A percentile compares a stretch with the other conserved stretches of the same genome.
These are phyloP conservation scores for Pardosa pseudoannulata DNA, from an alignment of 2,888 invertebrate species.

Conservation along the genomic window DNA sequence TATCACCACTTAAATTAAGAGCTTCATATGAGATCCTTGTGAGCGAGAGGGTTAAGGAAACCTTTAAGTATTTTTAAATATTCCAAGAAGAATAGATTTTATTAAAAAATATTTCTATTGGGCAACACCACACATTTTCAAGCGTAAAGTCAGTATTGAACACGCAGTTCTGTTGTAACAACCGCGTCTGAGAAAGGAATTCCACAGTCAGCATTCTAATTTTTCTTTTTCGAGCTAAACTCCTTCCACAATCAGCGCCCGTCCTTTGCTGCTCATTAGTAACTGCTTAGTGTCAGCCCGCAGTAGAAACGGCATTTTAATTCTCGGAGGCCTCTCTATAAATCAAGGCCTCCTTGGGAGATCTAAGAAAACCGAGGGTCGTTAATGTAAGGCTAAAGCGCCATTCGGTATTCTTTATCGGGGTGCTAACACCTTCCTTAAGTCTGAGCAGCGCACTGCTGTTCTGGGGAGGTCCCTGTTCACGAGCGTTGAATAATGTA, in stretches of 20 bases:
- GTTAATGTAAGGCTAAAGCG: constrained; percentile 33
- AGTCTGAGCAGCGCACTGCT: neutral
- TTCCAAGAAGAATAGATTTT: too few relatives aligned
- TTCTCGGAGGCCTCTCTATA: constrained; percentile 31
- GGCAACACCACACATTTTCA: too few relatives aligned
- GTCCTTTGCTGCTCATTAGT: constrained; percentile 30
- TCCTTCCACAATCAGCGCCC: neutral
- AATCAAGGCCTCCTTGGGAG: constrained; percentile 42
- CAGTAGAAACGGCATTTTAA: constrained; percentile 26
- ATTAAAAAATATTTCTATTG: too few relatives aligned
- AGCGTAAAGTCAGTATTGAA: too few relatives aligned
- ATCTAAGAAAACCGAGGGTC: constrained; percentile 53
- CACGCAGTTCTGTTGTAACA: too few relatives aligned
- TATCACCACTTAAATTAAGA: too few relatives aligned
- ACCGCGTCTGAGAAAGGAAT: too few relatives aligned
- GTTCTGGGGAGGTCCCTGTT: constrained; percentile 16
- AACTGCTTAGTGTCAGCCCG: constrained; percentile 32
- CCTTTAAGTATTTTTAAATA: too few relatives aligned
- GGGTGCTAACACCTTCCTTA: constrained; percentile 64
- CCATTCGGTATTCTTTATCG: constrained; percentile 49
- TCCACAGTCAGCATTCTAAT: too few relatives aligned
- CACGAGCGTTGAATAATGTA: constrained; percentile 47
- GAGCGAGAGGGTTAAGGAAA: too few relatives aligned
- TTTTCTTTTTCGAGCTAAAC: too few relatives aligned
- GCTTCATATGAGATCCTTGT: too few relatives aligned